Evolutionary conservation across 1,140 invertebrate genomes (phyloP).

Genomic region (Dolichoris vasculosae): DNA sequence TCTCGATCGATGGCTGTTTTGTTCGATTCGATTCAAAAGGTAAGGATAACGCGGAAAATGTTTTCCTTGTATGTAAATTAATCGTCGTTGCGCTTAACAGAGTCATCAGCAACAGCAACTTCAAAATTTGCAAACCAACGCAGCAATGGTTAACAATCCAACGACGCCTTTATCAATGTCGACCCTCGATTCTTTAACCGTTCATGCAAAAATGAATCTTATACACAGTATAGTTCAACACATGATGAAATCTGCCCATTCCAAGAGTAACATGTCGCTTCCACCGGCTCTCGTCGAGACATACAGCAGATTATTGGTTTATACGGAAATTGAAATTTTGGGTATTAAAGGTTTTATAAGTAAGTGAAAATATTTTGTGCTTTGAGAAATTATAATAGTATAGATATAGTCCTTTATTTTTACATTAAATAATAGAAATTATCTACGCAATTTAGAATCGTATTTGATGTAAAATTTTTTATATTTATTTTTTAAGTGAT

Average conservation of each 20-base stretch:
- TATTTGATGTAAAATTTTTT: no score
- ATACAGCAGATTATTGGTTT: conserved; percentile 93
- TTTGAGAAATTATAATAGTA: not conserved
- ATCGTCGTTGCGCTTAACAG: conserved; percentile 55
- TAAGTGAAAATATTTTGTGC: conserved; percentile 74
- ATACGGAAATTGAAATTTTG: conserved; percentile 97
- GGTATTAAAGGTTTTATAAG: conserved; percentile 98
- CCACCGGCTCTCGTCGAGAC: conserved; percentile 96
- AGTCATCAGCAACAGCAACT: conserved; percentile 70
- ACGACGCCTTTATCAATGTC: conserved; percentile 94
- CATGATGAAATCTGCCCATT: conserved; percentile 90
- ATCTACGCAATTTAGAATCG: no score
- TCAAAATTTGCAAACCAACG: conserved; percentile 72
- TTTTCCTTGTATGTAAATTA: conserved; percentile 81
- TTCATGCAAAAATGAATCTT: conserved; percentile 97
- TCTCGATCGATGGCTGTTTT: conserved; percentile 90
- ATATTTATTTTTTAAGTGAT: no score
- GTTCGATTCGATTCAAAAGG: conserved; percentile 89
- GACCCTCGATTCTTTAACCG: conserved; percentile 93
- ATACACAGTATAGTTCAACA: conserved; percentile 94
- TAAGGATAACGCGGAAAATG: conserved; percentile 94
- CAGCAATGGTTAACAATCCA: conserved; percentile 76
- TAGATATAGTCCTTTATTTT: not conserved
- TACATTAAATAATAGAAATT: not conserved
- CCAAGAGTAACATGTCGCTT: conserved; percentile 87